phyloP scores from a whole-genome alignment of 1,140 invertebrate genomes.

The Sipha flava region DNA sequence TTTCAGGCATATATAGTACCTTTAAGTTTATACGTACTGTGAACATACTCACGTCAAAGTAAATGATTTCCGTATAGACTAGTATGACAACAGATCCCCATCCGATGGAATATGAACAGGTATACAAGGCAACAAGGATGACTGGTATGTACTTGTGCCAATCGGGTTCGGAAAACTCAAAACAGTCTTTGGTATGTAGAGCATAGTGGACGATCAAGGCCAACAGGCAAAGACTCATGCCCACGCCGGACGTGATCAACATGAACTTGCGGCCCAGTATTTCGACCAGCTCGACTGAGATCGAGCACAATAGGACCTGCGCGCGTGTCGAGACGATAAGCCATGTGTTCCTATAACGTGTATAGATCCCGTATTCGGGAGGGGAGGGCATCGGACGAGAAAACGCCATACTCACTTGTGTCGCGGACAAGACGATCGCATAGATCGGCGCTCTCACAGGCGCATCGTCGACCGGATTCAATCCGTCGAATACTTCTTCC shows the following conservation, averaged over 20 bases:
- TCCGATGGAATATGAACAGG: background rate
- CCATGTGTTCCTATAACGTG: too few species aligned
- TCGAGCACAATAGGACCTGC: background rate
- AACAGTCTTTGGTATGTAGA: background rate
- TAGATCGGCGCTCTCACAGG: background rate
- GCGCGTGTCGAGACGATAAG: background rate
- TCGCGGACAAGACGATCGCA: background rate
- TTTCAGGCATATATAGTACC: too few species aligned
- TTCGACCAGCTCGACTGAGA: background rate
- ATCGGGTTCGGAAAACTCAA: background rate
- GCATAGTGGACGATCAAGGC: background rate
- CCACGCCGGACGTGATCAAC: background rate
- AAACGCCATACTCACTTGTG: background rate
- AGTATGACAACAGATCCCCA: background rate
- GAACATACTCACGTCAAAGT: background rate
- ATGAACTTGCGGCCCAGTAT: background rate
- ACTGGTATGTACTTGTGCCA: background rate
- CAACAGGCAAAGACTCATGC: background rate
- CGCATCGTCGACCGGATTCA: background rate
- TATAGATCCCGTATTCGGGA: too few species aligned
- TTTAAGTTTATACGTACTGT: too few species aligned
- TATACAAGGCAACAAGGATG: background rate
- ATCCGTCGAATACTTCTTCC: background rate
- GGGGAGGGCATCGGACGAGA: too few species aligned
- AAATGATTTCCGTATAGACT: background rate